Evolutionary conservation across 2,113 vertebrate species (phyloP).

Genomic region (Neoarius graeffei): DNA sequence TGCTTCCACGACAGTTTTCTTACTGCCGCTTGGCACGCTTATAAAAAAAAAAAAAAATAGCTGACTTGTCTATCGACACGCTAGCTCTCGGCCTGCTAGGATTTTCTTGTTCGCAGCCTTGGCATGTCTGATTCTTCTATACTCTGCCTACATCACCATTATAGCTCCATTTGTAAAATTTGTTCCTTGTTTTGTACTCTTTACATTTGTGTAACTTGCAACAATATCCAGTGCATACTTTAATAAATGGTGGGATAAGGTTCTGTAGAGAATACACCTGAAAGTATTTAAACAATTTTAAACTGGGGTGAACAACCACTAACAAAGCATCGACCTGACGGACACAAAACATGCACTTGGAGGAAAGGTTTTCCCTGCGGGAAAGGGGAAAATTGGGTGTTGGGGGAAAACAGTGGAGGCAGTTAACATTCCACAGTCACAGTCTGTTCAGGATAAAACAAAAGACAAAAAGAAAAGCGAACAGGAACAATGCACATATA

Average conservation of each 20-base stretch:
- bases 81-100: neutral
- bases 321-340: neutral
- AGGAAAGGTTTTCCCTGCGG: slow-evolving; percentile 12
- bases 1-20: neutral
- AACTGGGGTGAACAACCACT: neutral
- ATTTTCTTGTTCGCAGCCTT: neutral
- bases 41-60: neutral
- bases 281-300: neutral
- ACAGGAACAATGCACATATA: neutral
- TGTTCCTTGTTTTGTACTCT: neutral
- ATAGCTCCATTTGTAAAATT: neutral
- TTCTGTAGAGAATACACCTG: neutral
- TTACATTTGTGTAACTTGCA: neutral
- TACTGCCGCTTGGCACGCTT: neutral
- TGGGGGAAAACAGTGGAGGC: slow-evolving; percentile 3
- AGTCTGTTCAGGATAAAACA: slow-evolving; percentile 33
- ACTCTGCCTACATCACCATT: neutral
- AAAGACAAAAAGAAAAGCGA: neutral
- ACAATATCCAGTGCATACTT: neutral
- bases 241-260: neutral
- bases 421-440: slow-evolving; percentile 50
- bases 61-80: neutral
- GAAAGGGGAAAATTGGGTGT: slow-evolving; percentile 46
- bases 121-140: neutral
- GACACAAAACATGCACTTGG: slow-evolving; percentile 16